Conservation (phyloP, 2,797 vertebrate genomes). For the Syncerus caffer region DNA sequence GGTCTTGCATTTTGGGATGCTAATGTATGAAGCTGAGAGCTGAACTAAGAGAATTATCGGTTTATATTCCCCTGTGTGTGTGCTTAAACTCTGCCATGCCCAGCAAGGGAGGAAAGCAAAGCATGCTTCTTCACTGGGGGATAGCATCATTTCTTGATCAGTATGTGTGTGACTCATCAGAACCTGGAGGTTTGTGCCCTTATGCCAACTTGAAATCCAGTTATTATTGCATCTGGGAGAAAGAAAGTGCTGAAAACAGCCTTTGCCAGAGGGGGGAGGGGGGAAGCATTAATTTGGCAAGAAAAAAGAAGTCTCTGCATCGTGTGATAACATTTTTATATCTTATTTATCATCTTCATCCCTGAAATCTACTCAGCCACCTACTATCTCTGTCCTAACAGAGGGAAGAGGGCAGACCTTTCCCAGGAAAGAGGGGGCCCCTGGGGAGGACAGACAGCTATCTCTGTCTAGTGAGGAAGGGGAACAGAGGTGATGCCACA, state of each 20-base stretch:
- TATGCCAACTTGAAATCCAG: slow-evolving; percentile 47
- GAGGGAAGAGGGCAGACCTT: neutral
- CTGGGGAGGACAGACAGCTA: neutral
- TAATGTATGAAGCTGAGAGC: neutral
- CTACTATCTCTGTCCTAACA: neutral
- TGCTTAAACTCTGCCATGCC: neutral
- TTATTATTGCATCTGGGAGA: slow-evolving; percentile 53
- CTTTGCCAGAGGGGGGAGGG: neutral
- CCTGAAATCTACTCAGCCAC: slow-evolving; percentile 34
- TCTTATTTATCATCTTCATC: slow-evolving; percentile 63
- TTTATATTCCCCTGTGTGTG: neutral
- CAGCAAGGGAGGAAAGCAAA: neutral
- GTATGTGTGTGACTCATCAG: slow-evolving; percentile 35
- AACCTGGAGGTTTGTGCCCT: slow-evolving; percentile 26
- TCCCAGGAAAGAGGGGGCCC: neutral
- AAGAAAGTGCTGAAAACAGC: slow-evolving; percentile 50
- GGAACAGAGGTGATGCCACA: neutral
- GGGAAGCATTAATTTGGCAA: neutral
- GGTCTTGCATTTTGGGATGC: neutral
- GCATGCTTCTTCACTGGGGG: neutral
- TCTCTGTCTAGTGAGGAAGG: neutral
- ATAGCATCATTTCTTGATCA: slow-evolving; percentile 42
- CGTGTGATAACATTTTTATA: slow-evolving; percentile 56
- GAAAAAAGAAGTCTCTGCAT: neutral
- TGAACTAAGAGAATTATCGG: neutral